Conservation (phyloP, 2,888 invertebrate genomes). For the Megastigmus dorsalis region DNA sequence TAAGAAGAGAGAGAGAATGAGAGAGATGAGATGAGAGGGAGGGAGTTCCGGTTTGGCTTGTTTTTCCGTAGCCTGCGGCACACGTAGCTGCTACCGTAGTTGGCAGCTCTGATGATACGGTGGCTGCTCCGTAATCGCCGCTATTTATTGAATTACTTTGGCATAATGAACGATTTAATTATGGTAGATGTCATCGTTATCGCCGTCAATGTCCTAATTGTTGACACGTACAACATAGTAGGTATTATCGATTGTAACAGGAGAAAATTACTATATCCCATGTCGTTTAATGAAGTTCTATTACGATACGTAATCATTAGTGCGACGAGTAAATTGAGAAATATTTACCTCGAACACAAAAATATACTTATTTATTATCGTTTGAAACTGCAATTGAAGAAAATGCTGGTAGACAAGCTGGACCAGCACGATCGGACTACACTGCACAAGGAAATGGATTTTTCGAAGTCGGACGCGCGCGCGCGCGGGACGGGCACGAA, state of each 20-base stretch:
- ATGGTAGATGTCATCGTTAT: constrained; percentile 49
- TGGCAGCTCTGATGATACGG: constrained; percentile 43
- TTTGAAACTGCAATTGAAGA: too few species aligned
- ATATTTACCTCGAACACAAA: too few species aligned
- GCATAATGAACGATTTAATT: constrained; percentile 52
- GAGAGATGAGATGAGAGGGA: neutral
- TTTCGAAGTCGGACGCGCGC: too few species aligned
- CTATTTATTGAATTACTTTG: constrained; percentile 54
- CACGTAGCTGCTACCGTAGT: constrained; percentile 45
- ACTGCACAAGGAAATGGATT: too few species aligned
- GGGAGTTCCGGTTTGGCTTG: constrained; percentile 53
- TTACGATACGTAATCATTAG: too few species aligned
- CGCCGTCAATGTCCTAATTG: constrained; percentile 43
- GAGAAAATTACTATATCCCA: neutral
- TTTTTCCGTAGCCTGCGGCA: constrained; percentile 47
- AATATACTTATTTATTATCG: too few species aligned
- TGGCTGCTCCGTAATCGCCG: constrained; percentile 43
- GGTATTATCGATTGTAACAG: neutral
- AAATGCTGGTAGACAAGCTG: too few species aligned
- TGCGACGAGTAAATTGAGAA: too few species aligned
- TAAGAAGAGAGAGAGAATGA: constrained; percentile 17
- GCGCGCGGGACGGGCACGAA: too few species aligned
- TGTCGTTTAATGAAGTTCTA: too few species aligned
- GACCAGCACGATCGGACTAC: too few species aligned
- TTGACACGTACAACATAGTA: constrained; percentile 29